Evolutionary conservation across 64 coral and sea anemone genomes (phyloP), one percentile per base, ranked within the genome.

Genomic region (Montipora sp.): DNA sequence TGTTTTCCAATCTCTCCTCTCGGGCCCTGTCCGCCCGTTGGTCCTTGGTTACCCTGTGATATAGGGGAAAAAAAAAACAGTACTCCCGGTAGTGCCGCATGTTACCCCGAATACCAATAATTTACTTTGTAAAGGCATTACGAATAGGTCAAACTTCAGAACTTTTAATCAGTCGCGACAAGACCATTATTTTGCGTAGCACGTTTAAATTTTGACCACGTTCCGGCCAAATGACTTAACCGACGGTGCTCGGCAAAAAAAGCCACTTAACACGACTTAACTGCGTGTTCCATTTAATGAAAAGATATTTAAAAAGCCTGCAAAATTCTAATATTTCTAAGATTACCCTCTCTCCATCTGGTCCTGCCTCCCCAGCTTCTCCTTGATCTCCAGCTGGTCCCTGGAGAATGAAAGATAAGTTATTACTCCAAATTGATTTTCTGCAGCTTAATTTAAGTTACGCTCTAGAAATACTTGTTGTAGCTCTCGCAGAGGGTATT

Each of bases 41-140:
- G 36, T 46, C 80, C 80, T 83, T 47, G 57, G 20, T 83, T 53
- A 59, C 80, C 80, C 80, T 83, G 23, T 66, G 43, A 11, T 57
- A 11, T 8, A 57, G 6, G 11, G 53, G 0, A 2, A 47, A 18
- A 67, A 46, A 66, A 50, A 55, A 0, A 63, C 8, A 14, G 51
- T 10, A 14, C 11, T 0, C 60, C 13, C 14, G 13, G 60, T 16
- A 12, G 60, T 63, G 60, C 14, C 14, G 51, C 51, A 6, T 55
- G 10, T 5, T 55, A 5, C 5, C 51, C 10, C 10, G 51, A 55
- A 55, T 55, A 55, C 1, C 51, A 10, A 55, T 55, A 55, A 7
- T 10, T 55, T 55, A 63, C 60, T 63, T 3, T 12, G 13, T 63
- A 16, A 63, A 14, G 60, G 13, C 60, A 16, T 63, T 3, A 12